Conservation (phyloP, 2,888 invertebrate genomes). For the Drosophila neoperkinsi region DNA sequence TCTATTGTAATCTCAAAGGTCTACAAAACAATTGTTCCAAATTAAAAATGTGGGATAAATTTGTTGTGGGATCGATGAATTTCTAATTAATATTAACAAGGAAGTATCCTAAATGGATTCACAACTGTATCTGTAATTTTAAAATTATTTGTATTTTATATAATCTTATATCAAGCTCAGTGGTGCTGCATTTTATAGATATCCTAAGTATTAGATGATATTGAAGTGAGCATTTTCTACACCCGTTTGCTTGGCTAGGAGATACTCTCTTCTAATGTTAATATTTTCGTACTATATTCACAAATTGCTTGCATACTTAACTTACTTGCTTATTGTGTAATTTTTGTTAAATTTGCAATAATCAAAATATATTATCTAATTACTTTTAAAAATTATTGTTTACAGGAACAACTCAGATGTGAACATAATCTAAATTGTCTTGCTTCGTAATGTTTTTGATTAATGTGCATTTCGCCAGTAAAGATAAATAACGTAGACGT, state of each 20-base stretch:
- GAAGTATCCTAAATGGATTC: not conserved
- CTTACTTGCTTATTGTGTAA: too few species aligned
- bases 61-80: constrained; percentile 42
- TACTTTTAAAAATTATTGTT: not conserved
- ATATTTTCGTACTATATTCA: not conserved
- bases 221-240: not conserved
- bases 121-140: not conserved
- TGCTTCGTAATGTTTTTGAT: constrained; percentile 6
- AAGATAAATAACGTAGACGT: constrained; percentile 6
- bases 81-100: constrained; percentile 3
- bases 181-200: not conserved
- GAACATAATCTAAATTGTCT: constrained; percentile 2
- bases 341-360: not conserved
- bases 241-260: not conserved
- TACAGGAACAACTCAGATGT: not conserved
- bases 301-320: too few species aligned
- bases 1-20: constrained; percentile 18
- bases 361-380: not conserved
- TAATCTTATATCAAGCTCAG: not conserved
- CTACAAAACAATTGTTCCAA: constrained; percentile 11
- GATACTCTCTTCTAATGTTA: not conserved
- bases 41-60: constrained; percentile 25
- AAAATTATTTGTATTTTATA: not conserved
- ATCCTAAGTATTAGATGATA: not conserved
- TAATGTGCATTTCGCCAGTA: not conserved